Evolutionary conservation across 35 echinoderm and acorn worm species (phyloP).

Genomic region (Amphiura filiformis): DNA sequence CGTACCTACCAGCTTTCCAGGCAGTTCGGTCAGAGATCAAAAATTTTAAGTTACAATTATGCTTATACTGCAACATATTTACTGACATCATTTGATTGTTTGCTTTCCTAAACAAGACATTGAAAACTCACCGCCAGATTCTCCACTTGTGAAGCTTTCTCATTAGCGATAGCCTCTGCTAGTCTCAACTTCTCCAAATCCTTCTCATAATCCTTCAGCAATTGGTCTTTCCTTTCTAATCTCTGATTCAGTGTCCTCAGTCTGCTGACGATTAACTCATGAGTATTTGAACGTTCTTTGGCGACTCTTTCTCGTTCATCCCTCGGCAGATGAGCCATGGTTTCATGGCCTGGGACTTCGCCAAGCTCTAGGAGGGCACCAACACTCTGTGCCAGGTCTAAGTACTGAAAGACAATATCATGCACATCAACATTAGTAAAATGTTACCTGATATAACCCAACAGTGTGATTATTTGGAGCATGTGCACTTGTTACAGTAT

Average conservation of each 20-base stretch:
- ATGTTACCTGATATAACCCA: too few species aligned
- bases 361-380: constrained; percentile 68
- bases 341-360: constrained; percentile 79
- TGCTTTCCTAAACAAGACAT: too few species aligned
- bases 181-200: constrained; percentile 91
- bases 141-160: constrained; percentile 91
- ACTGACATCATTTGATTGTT: too few species aligned
- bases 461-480: too few species aligned
- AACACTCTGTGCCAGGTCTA: constrained; percentile 61
- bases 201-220: constrained; percentile 91
- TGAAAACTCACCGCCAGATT: constrained; percentile 79
- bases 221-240: constrained; percentile 87
- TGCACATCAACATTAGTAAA: too few species aligned
- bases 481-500: too few species aligned
- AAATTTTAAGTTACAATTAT: too few species aligned
- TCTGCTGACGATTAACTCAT: constrained; percentile 75
- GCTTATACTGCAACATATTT: too few species aligned
- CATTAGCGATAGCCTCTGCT: constrained; percentile 85
- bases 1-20: too few species aligned
- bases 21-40: too few species aligned
- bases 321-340: constrained; percentile 75
- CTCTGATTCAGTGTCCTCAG: constrained; percentile 80
- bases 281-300: constrained; percentile 49
- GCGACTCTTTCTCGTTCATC: constrained; percentile 77
- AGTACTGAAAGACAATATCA: constrained; percentile 85